Conservation (phyloP, 2,113 vertebrate genomes). For the Ondatra zibethicus region DNA sequence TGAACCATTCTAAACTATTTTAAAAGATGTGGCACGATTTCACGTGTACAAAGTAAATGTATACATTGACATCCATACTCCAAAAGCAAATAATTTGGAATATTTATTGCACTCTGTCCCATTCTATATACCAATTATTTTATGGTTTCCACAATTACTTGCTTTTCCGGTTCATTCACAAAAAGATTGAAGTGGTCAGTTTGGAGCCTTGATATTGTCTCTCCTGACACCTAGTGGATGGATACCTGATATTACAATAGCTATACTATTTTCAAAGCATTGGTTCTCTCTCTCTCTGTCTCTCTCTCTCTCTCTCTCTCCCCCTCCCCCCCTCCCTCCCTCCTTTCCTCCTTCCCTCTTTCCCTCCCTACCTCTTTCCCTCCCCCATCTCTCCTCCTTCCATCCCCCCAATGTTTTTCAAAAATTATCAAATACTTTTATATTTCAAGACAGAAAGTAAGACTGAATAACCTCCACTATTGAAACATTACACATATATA, state of each 20-base stretch:
- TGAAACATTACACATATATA: neutral
- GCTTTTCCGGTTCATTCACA: slow-evolving; percentile 28
- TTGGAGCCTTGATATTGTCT: slow-evolving; percentile 47
- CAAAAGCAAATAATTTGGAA: slow-evolving; percentile 3
- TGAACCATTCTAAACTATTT: neutral
- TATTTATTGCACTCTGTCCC: slow-evolving; percentile 41
- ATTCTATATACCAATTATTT: slow-evolving; percentile 31
- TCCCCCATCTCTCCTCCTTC: neutral
- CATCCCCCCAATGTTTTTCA: neutral
- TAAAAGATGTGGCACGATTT: slow-evolving; percentile 44
- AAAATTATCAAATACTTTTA: slow-evolving; percentile 25
- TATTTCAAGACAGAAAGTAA: slow-evolving; percentile 56
- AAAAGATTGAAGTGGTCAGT: neutral
- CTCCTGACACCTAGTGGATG: slow-evolving; percentile 79
- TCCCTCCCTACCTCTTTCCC: neutral
- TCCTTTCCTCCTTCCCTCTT: accelerated
- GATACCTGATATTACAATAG: slow-evolving; percentile 30
- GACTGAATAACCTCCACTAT: neutral
- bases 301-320: neutral
- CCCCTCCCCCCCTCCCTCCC: too few species aligned
- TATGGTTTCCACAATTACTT: slow-evolving; percentile 30
- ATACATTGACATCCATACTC: slow-evolving; percentile 7
- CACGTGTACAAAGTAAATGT: slow-evolving; percentile 21
- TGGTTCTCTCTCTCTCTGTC: neutral
- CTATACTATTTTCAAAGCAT: slow-evolving; percentile 29